Percentiles rank a stretch among this genome's conserved stretches.
Conservation (phyloP, 2,113 vertebrate species). For the Rhea pennata region DNA sequence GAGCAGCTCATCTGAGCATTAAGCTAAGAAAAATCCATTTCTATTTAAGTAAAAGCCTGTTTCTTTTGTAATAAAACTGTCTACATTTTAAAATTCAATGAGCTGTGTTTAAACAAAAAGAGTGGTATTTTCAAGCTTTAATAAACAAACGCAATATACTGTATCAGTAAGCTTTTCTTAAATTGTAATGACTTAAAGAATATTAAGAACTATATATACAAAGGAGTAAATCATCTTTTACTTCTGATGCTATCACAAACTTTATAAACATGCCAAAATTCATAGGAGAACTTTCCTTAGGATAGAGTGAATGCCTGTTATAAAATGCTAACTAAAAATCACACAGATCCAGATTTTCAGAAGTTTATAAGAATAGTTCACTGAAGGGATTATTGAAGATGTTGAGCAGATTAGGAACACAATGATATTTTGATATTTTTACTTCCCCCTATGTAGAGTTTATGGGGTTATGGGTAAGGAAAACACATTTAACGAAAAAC, state of each 20-base stretch:
- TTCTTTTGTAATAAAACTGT: background rate
- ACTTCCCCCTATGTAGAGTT: background rate
- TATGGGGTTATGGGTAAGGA: background rate
- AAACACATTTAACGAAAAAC: background rate
- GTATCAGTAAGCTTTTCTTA: background rate
- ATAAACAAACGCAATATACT: background rate
- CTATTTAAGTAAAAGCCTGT: background rate
- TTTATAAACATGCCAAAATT: background rate
- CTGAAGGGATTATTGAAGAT: background rate
- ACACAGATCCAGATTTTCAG: background rate
- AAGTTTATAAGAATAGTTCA: background rate
- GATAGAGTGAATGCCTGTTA: background rate
- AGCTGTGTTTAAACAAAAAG: background rate
- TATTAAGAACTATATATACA: background rate
- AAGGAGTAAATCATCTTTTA: background rate
- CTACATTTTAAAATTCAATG: background rate
- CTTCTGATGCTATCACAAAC: background rate
- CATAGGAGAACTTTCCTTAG: background rate
- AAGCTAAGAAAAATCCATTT: background rate
- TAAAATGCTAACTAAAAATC: background rate
- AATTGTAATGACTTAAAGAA: fast-evolving
- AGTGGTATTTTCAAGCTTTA: background rate
- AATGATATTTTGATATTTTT: background rate
- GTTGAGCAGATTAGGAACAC: background rate
- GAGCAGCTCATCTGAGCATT: background rate